These are phyloP conservation scores for Artemia sinica DNA, from an alignment of 2,888 invertebrate genomes.

Conservation along the genomic window DNA sequence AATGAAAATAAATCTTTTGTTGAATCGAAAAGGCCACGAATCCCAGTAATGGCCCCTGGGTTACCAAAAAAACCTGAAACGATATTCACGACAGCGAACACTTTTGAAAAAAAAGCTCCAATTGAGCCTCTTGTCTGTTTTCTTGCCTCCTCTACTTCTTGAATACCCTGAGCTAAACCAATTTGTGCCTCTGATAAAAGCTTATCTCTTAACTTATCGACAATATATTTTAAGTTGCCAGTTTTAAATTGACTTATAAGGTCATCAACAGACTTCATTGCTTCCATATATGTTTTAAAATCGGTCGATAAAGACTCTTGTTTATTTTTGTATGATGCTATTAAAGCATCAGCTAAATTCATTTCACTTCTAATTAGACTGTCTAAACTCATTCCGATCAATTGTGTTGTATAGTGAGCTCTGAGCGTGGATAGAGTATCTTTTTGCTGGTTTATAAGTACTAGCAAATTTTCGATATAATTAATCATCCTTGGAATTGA, in stretches of 20 bases:
- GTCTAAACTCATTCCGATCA: not conserved
- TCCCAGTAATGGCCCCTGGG: not conserved
- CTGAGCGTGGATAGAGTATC: not conserved
- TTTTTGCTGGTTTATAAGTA: not conserved
- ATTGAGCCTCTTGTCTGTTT: not conserved
- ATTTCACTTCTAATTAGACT: not conserved
- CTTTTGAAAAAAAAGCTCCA: not conserved
- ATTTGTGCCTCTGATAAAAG: not conserved
- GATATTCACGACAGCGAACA: not conserved
- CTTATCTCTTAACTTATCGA: not conserved
- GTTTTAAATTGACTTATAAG: not conserved
- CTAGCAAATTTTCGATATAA: not conserved
- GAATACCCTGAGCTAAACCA: not conserved
- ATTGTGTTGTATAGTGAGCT: not conserved
- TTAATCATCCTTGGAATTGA: not conserved
- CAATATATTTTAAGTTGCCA: not conserved
- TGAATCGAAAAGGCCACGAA: not conserved
- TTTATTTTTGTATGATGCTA: not conserved
- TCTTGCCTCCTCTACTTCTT: not conserved
- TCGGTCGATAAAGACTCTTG: not conserved
- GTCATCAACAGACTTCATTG: not conserved
- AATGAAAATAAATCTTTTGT: not conserved
- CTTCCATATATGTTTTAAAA: not conserved
- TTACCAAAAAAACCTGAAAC: not conserved
- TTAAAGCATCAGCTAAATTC: not conserved